A percentile compares a stretch with the other conserved stretches of the same genome.
phyloP scores from a whole-genome alignment of 1,140 invertebrate species.

The Leptestheria dahalacensis region DNA sequence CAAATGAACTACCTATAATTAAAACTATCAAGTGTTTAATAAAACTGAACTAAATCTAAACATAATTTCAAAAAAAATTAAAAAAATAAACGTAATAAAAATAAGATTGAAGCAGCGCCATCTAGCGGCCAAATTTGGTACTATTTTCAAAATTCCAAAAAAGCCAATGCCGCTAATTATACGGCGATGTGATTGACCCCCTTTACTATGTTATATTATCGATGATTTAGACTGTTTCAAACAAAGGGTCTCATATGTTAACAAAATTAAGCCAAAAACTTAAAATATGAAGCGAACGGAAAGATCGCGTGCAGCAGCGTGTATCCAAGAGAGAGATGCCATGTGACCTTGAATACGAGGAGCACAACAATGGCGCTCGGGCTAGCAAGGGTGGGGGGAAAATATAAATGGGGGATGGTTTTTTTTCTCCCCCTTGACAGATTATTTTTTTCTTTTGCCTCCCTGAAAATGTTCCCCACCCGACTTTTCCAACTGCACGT shows the following conservation, averaged over 20 bases:
- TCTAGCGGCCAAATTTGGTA: background rate
- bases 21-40: background rate
- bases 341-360: too few species aligned
- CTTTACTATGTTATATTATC: background rate
- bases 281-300: too few species aligned
- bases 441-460: background rate
- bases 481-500: too few species aligned
- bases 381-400: background rate
- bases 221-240: background rate
- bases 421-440: background rate
- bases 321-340: too few species aligned
- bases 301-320: too few species aligned
- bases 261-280: too few species aligned
- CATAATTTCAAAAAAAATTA: too few species aligned
- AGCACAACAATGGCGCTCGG: background rate
- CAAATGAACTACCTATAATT: background rate
- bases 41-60: background rate
- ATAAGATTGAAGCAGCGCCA: too few species aligned
- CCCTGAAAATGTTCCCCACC: too few species aligned
- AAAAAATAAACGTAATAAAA: too few species aligned
- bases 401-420: background rate
- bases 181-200: too few species aligned
- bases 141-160: background rate
- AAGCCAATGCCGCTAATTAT: background rate
- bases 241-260: too few species aligned